Conservation (phyloP, 2,888 invertebrate species). For the Drosophila affinis region DNA sequence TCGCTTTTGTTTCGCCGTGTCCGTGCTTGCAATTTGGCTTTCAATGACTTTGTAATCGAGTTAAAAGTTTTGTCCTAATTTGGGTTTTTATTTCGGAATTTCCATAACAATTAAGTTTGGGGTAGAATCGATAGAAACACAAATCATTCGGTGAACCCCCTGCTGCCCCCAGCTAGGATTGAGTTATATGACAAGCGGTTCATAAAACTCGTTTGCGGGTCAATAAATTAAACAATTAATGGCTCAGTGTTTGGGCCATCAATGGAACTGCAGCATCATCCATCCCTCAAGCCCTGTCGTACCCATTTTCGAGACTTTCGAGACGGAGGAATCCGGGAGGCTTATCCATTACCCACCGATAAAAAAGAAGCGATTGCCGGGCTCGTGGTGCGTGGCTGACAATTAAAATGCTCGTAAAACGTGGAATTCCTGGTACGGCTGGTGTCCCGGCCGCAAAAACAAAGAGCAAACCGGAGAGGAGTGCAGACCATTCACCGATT, state of each 20-base stretch:
- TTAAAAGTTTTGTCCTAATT: conserved; percentile 63
- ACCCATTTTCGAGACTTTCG: conserved; percentile 29
- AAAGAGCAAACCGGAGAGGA: conserved; percentile 13
- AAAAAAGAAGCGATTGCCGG: conserved; percentile 16
- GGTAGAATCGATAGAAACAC: not conserved
- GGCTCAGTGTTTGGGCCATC: conserved; percentile 37
- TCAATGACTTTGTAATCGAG: conserved; percentile 64
- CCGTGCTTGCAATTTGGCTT: conserved; percentile 55
- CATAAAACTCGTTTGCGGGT: conserved; percentile 39
- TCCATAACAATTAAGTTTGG: conserved; percentile 4
- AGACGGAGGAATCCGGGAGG: conserved; percentile 20
- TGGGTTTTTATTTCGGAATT: conserved; percentile 26
- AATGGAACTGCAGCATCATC: conserved; percentile 63
- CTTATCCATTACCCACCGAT: conserved; percentile 47
- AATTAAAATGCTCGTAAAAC: conserved; percentile 71
- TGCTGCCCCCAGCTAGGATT: conserved; percentile 23
- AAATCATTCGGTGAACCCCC: not conserved
- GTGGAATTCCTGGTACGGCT: conserved; percentile 46
- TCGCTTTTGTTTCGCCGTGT: conserved; percentile 33
- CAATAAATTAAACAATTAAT: conserved; percentile 64
- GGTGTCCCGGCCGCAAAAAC: conserved; percentile 16
- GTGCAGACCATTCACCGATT: conserved; percentile 63
- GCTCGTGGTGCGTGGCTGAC: conserved; percentile 32
- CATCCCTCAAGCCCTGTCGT: conserved; percentile 27
- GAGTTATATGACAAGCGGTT: conserved; percentile 42